Evolutionary conservation across 2,113 vertebrate species (phyloP), one percentile per base, ranked within the genome.

Genomic region (Gymnorhina tibicen): DNA sequence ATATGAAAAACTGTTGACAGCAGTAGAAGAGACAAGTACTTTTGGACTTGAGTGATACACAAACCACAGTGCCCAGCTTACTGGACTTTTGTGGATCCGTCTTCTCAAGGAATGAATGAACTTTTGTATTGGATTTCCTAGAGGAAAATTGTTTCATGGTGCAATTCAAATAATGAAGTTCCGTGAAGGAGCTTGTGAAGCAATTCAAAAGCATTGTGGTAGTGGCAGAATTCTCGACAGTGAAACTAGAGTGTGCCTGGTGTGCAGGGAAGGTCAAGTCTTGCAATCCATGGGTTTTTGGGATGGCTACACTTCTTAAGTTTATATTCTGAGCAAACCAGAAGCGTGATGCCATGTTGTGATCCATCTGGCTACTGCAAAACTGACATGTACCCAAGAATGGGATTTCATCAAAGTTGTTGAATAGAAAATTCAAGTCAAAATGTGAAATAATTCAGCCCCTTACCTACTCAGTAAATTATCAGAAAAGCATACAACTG

Each of bases 11-110:
- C 98, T 99, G 98, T 97, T 99, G 95, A 99, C 99, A 23, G 99
- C 99, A 24, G 99, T 99, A 20, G 99, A 99, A 97, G 99, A 99
- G 92, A 99, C 99, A 10, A 99, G 99, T 98, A 99, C 99, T 32
- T 99, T 99, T 83, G 99, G 99, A 97, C 98, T 99, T 88, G 99
- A 99, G 97, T 99, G 97, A 99, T 84, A 95, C 67, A 69, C 89
- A 93, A 95, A 96, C 91, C 95, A 69, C 72, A 91, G 79, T 92
- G 93, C 89, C 93, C 93, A 72, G 80, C 93, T 92, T 90, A 62
- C 85, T 87, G 96, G 95, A 95, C 91, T 89, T 95, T 84, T 75
- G 74, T 84, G 95, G 95, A 89, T 92, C 93, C 92, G 86, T 77
- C 92, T 96, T 96, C 95, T 91, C 72, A 74, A 93, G 95, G 87